A percentile compares a stretch with the other conserved stretches of the same genome.
phyloP scores from a whole-genome alignment of 2,888 invertebrate genomes.

The Molanna angustata region DNA sequence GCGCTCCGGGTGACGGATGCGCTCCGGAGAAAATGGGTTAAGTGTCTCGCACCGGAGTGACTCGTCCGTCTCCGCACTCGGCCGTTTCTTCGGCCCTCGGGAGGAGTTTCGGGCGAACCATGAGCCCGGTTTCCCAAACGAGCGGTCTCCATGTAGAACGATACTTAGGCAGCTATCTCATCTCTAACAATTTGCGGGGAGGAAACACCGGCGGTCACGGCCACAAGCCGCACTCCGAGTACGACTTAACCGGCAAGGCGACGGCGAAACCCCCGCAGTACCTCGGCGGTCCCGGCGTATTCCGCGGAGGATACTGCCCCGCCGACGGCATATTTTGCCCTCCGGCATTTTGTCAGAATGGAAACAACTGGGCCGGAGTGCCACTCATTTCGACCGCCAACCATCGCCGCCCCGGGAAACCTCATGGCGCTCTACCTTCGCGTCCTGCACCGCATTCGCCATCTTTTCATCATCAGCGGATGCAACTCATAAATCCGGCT shows the following conservation, averaged over 20 bases:
- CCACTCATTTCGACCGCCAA: conserved; percentile 78
- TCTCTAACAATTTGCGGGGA: conserved; percentile 40
- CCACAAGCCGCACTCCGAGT: conserved; percentile 16
- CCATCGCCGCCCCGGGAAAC: conserved; percentile 45
- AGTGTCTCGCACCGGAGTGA: conserved; percentile 51
- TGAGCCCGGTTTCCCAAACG: conserved; percentile 33
- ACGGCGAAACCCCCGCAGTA: conserved; percentile 24
- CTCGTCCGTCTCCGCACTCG: conserved; percentile 35
- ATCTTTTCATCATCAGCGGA: conserved; percentile 26
- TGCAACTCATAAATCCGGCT: conserved; percentile 20
- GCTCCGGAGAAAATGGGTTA: conserved; percentile 66
- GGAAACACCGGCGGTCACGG: conserved; percentile 30
- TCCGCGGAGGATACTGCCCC: conserved; percentile 25
- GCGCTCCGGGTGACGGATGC: conserved; percentile 30
- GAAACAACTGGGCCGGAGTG: conserved; percentile 75
- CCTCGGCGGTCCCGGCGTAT: conserved; percentile 45
- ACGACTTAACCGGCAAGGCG: conserved; percentile 14
- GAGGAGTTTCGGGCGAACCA: conserved; percentile 26
- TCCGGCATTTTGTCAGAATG: conserved; percentile 53
- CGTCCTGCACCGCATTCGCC: conserved; percentile 18
- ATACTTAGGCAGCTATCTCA: conserved; percentile 62
- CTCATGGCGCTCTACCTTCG: conserved; percentile 59
- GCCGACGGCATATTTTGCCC: conserved; percentile 34
- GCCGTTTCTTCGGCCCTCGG: conserved; percentile 21
- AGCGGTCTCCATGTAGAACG: conserved; percentile 60